phyloP scores from a whole-genome alignment of 1,140 invertebrate species.

The Drosophila simulans region DNA sequence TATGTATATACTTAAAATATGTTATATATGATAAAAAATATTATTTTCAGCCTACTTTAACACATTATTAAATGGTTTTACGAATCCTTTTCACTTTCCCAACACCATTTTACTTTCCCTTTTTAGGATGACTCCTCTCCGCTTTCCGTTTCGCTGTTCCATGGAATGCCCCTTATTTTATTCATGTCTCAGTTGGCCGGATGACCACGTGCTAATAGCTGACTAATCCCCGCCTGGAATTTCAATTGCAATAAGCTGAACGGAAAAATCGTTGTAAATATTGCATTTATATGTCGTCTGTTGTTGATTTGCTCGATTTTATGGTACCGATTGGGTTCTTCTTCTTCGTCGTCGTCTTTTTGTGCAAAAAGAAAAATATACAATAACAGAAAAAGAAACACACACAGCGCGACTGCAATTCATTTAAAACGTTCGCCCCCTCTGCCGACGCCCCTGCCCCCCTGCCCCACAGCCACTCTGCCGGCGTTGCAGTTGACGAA shows the following conservation, averaged over 20 bases:
- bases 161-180: constrained; percentile 8
- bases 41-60: too few species aligned
- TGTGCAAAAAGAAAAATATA: constrained; percentile 30
- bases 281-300: constrained; percentile 26
- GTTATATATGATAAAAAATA: too few species aligned
- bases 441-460: constrained; percentile 20
- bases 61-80: background rate
- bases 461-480: constrained; percentile 24
- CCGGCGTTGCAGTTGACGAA: constrained; percentile 77
- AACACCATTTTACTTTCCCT: constrained; percentile 10
- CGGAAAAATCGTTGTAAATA: constrained; percentile 28
- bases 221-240: constrained; percentile 59
- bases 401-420: constrained; percentile 51
- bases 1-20: too few species aligned
- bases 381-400: constrained; percentile 33
- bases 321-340: constrained; percentile 38
- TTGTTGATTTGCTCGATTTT: constrained; percentile 50
- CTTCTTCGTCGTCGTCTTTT: constrained; percentile 27
- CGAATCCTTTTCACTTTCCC: constrained; percentile 6
- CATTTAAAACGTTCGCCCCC: constrained; percentile 68
- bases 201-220: constrained; percentile 49
- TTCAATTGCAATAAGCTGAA: constrained; percentile 35
- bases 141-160: background rate
- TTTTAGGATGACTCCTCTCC: constrained; percentile 2
- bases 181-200: background rate